Percentiles rank a stretch among this genome's conserved stretches.
Conservation (phyloP, 2,888 invertebrate genomes). For the Protophormia terraenovae region DNA sequence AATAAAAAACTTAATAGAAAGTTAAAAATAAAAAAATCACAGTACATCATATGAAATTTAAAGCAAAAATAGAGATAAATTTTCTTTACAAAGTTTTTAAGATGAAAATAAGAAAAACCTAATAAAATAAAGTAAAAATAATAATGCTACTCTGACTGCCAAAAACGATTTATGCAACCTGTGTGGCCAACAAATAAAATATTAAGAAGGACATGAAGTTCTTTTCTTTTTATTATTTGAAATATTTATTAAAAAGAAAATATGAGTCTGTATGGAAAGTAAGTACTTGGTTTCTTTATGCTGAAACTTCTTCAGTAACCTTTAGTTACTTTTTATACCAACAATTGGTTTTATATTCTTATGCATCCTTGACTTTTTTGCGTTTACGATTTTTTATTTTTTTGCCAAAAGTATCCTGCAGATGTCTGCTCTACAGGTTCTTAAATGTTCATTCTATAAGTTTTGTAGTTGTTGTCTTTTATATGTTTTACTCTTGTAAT, state of each 20-base stretch:
- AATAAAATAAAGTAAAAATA: constrained; percentile 31
- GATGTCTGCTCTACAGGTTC: constrained; percentile 53
- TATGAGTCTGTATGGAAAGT: background rate
- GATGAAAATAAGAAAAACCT: background rate
- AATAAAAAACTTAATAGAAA: background rate
- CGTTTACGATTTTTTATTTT: background rate
- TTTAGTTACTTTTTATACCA: constrained; percentile 33
- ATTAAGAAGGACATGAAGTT: constrained; percentile 33
- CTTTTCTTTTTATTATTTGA: too few relatives aligned
- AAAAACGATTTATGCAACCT: constrained; percentile 62
- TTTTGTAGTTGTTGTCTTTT: background rate
- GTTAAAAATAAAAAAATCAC: background rate
- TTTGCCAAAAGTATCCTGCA: constrained; percentile 39
- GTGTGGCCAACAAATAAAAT: constrained; percentile 56
- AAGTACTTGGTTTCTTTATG: background rate
- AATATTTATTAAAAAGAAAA: constrained; percentile 28
- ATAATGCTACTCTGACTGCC: constrained; percentile 53
- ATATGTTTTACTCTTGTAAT: constrained; percentile 17
- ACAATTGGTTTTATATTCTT: constrained; percentile 12
- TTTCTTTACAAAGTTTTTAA: background rate
- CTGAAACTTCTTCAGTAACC: background rate
- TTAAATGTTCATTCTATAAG: background rate
- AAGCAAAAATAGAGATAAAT: background rate
- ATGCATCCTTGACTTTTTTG: constrained; percentile 4
- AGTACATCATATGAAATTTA: background rate